phyloP scores from a whole-genome alignment of 1,140 invertebrate species.

The Physella acuta region DNA sequence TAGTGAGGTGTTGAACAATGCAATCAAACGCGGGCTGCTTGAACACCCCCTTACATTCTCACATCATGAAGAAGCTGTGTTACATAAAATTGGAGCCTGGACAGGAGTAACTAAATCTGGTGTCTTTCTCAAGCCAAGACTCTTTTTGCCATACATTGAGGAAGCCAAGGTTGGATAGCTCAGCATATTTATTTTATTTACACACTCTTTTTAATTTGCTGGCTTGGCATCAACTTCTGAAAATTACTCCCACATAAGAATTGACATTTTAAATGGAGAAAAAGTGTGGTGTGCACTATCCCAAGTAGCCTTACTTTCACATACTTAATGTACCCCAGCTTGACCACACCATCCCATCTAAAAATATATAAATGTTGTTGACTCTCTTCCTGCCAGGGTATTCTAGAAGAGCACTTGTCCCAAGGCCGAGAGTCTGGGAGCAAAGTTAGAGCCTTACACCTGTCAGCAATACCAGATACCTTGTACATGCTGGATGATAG shows the following conservation, averaged over 20 bases:
- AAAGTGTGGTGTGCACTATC: no score
- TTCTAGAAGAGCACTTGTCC: slow-evolving; percentile 76
- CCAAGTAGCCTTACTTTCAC: no score
- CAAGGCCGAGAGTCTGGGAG: slow-evolving; percentile 73
- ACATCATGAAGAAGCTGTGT: slow-evolving; percentile 67
- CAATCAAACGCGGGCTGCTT: slow-evolving; percentile 80
- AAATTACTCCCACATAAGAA: no score
- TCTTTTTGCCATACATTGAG: slow-evolving; percentile 92
- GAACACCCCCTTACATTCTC: slow-evolving; percentile 84
- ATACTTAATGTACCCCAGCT: no score
- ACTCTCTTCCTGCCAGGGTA: slow-evolving; percentile 62
- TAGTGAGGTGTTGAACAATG: slow-evolving; percentile 75
- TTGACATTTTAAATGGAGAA: no score
- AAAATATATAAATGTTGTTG: no score
- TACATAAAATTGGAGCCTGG: slow-evolving; percentile 73
- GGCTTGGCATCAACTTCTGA: no score
- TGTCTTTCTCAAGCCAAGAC: slow-evolving; percentile 79
- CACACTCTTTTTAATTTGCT: no score
- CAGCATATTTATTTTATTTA: no score
- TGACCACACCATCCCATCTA: no score
- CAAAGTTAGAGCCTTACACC: slow-evolving; percentile 63
- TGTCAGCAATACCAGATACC: slow-evolving; percentile 80
- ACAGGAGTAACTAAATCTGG: slow-evolving; percentile 78
- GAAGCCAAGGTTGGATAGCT: slow-evolving; percentile 75
- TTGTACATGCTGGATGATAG: slow-evolving; percentile 81